Conservation (phyloP, 1,140 invertebrate genomes). For the Trichonephila clavipes region DNA sequence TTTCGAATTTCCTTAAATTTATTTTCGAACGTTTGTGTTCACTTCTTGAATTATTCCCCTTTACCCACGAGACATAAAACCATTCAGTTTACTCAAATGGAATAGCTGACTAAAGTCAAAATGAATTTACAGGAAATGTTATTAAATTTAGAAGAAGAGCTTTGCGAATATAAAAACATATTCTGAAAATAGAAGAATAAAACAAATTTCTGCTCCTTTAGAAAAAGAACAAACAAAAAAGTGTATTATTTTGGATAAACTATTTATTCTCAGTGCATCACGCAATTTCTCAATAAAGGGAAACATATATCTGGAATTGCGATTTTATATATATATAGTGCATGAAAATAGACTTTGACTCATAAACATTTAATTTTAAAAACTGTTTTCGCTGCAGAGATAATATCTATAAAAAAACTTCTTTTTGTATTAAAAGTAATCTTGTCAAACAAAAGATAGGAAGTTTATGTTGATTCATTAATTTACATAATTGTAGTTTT, state of each 20-base stretch:
- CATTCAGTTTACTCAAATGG: neutral
- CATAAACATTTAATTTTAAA: neutral
- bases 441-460: too few relatives aligned
- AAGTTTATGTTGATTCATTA: too few relatives aligned
- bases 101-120: neutral
- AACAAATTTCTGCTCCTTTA: neutral
- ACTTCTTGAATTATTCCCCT: neutral
- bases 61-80: neutral
- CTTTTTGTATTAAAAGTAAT: too few relatives aligned
- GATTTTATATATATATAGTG: neutral
- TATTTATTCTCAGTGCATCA: neutral
- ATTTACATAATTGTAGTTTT: too few relatives aligned
- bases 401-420: too few relatives aligned
- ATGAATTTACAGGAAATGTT: conserved; percentile 14
- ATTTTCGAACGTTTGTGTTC: neutral
- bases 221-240: neutral
- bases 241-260: neutral
- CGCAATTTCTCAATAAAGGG: neutral
- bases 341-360: neutral
- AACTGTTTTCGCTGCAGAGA: neutral
- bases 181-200: neutral
- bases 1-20: neutral
- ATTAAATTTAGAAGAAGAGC: neutral
- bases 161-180: neutral
- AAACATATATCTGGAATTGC: neutral